phyloP scores from a whole-genome alignment of 2,888 invertebrate species.

The Drosophila koepferae region DNA sequence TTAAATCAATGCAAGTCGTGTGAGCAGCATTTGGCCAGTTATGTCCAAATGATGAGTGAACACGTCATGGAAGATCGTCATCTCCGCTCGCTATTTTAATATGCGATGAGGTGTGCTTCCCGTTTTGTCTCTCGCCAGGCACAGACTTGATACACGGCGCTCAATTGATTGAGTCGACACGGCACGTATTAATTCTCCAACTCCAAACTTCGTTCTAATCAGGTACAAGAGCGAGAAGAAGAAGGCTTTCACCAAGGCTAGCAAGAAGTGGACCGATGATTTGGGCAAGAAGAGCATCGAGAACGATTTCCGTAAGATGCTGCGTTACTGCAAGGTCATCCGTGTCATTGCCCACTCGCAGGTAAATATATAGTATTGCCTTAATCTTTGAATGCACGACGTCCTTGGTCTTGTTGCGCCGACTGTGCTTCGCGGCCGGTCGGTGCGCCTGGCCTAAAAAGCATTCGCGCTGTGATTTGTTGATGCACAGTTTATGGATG shows the following conservation, averaged over 20 bases:
- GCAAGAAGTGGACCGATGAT: conserved; percentile 99
- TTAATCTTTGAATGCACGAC: conserved; percentile 57
- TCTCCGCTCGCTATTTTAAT: conserved; percentile 88
- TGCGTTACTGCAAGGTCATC: conserved; percentile 98
- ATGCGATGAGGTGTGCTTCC: conserved; percentile 88
- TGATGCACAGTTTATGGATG: conserved; percentile 81
- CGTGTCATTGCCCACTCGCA: conserved; percentile 99
- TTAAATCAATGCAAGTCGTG: conserved; percentile 82
- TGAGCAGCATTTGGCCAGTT: conserved; percentile 76
- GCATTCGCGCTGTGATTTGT: conserved; percentile 81
- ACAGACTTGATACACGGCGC: conserved; percentile 58
- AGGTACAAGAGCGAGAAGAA: conserved; percentile 99
- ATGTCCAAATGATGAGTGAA: conserved; percentile 70
- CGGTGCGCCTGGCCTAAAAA: conserved; percentile 81
- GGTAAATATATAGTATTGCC: conserved; percentile 86
- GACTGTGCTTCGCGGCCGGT: conserved; percentile 53
- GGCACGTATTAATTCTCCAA: conserved; percentile 49
- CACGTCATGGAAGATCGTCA: conserved; percentile 84
- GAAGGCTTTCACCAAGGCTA: conserved; percentile 99
- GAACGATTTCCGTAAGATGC: conserved; percentile 97
- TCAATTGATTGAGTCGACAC: conserved; percentile 34
- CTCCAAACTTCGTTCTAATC: conserved; percentile 52
- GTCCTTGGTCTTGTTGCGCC: conserved; percentile 83
- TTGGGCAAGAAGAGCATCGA: conserved; percentile 98
- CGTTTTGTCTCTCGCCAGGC: conserved; percentile 84